Evolutionary conservation across 2,113 vertebrate genomes (phyloP).

Genomic region (Tetraodon nigroviridis): DNA sequence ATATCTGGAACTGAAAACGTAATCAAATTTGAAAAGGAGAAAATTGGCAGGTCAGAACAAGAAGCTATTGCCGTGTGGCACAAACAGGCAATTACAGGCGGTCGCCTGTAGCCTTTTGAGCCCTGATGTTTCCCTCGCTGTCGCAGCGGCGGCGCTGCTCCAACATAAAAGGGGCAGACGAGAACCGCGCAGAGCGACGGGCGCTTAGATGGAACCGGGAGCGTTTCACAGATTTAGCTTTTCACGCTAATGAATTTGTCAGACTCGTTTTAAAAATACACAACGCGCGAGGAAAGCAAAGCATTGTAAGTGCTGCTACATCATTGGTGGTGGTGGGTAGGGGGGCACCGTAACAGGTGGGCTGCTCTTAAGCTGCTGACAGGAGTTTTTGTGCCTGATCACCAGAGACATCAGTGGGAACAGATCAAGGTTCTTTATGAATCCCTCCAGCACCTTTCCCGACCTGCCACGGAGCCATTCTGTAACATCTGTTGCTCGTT

Average conservation of each 20-base stretch:
- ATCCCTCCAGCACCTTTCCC: no score
- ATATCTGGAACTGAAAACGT: conserved; percentile 24
- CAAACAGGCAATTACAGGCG: conserved; percentile 39
- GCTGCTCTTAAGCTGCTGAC: no score
- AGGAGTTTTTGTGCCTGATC: no score
- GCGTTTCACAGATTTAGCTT: background rate
- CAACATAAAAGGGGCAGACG: conserved; percentile 1
- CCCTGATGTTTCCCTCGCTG: conserved; percentile 14
- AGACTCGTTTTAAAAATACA: background rate
- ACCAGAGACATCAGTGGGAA: no score
- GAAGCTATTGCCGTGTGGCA: conserved; percentile 31
- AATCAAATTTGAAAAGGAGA: conserved; percentile 26
- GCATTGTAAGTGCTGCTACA: no score
- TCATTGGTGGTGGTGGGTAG: no score
- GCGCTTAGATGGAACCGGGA: background rate
- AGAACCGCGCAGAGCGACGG: conserved; percentile 5
- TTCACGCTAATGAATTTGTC: background rate
- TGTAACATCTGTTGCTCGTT: no score
- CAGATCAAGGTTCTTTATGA: no score
- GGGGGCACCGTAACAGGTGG: no score
- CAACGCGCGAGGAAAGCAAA: no score
- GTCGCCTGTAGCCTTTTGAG: conserved; percentile 29
- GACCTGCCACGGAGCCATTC: no score
- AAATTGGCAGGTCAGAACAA: conserved; percentile 9
- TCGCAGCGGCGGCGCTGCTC: conserved; percentile 4